Evolutionary conservation across 2,113 vertebrate species (phyloP), one percentile per base, ranked within the genome.

Genomic region (Petrocephalus zakoni): DNA sequence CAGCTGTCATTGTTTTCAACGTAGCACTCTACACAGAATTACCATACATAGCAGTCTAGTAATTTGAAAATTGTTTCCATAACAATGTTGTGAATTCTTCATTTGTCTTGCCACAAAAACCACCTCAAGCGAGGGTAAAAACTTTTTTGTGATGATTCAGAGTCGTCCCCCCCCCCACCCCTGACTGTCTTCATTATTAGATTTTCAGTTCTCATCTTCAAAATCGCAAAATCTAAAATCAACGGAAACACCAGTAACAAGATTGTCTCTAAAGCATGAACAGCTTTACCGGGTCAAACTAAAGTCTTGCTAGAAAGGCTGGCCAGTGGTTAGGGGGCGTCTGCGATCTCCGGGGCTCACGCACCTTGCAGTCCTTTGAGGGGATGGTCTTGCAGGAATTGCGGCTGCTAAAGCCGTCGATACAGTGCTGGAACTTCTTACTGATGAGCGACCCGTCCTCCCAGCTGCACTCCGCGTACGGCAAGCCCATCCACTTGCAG

Each of bases 401-500:
- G 4, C 98, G 94, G 91, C 92, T 96, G 68, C 92, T 94, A 94
- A 99, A 99, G 93, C 96, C 94, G 90, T 99, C 97, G 0, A 99
- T 96, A 88, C 97, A 99, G 88, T 86, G 92, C 94, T 97, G 96
- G 87, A 98, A 99, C 92, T 99, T 99, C 94, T 97, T 99, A n/a
- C 93, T 93, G 6, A 99, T 95, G 90, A 99, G 91, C 15, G 97
- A 97, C 0, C 97, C 98, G 0, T 99, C 98, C 81, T 99, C 98
- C 98, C 98, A 99, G 94, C 98, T 99, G 92, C 97, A 99, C 89
- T 99, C 98, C 0, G 97, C 97, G 37, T 99, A 99, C 0, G 98
- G 97, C 51, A 99, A 94, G 4, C 98, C 98, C 98, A 99, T 99
- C 98, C 98, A 99, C 89, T 99, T 99, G 90, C 98, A 99, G 0